phyloP scores from a whole-genome alignment of 2,797 vertebrate genomes.

The Acropternis orthonyx region DNA sequence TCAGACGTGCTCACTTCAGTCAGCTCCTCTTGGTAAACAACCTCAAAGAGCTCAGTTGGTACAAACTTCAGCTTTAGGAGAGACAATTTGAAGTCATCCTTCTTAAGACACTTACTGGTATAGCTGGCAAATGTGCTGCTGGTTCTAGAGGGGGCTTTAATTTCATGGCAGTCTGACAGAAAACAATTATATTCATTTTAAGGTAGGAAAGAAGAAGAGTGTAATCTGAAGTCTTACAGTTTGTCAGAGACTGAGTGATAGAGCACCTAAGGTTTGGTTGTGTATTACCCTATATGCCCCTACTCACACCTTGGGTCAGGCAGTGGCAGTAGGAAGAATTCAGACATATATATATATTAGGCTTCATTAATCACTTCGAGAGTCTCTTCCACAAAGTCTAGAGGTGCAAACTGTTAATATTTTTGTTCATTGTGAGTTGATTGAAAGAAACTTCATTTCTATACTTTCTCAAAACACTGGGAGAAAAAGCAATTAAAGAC shows the following conservation, averaged over 20 bases:
- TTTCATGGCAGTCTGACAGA: not conserved
- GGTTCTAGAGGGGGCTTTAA: not conserved
- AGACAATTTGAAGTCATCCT: not conserved
- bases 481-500: not conserved
- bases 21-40: not conserved
- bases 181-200: not conserved
- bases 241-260: not conserved
- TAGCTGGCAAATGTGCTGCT: not conserved
- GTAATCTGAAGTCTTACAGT: not conserved
- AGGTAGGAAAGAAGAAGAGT: not conserved
- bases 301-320: not conserved
- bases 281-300: not conserved
- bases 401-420: not conserved
- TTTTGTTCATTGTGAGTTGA: not conserved
- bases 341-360: not conserved
- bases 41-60: not conserved
- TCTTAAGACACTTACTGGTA: not conserved
- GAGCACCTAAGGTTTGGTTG: not conserved
- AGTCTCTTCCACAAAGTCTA: not conserved
- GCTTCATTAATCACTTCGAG: not conserved
- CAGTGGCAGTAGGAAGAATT: not conserved
- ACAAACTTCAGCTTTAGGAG: not conserved
- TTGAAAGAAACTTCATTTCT: not conserved
- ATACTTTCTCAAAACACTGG: not conserved
- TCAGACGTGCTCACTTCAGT: not conserved